phyloP scores from a whole-genome alignment of 2,888 invertebrate genomes.

The Psylliodes chrysocephalus region DNA sequence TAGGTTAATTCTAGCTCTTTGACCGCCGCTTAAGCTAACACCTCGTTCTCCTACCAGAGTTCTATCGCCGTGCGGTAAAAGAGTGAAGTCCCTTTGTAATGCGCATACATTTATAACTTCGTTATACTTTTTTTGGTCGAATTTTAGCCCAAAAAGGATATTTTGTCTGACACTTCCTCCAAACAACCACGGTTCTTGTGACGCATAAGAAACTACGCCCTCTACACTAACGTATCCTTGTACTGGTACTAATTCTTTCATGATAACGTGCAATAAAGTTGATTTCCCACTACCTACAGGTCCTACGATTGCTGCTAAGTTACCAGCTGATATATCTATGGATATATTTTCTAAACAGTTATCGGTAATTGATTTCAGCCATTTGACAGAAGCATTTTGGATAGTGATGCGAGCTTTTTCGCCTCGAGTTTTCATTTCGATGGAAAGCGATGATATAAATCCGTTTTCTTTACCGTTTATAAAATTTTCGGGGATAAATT shows the following conservation, averaged over 20 bases:
- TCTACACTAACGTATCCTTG: constrained; percentile 64
- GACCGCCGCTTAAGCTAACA: constrained; percentile 79
- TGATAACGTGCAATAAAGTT: constrained; percentile 66
- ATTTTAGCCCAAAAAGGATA: constrained; percentile 85
- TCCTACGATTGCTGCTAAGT: constrained; percentile 66
- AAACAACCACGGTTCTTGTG: constrained; percentile 88
- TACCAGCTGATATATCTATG: constrained; percentile 29
- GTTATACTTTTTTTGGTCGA: constrained; percentile 73
- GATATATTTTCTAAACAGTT: constrained; percentile 37
- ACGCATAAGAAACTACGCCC: constrained; percentile 62
- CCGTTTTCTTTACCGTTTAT: constrained; percentile 6
- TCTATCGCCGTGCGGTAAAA: constrained; percentile 81
- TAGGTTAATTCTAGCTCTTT: constrained; percentile 86
- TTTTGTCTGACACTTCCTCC: constrained; percentile 89
- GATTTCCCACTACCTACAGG: constrained; percentile 74
- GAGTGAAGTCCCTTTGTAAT: constrained; percentile 75
- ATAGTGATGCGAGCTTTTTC: neutral
- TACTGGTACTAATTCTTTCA: constrained; percentile 77
- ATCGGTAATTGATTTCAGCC: constrained; percentile 36
- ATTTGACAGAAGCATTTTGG: constrained; percentile 42
- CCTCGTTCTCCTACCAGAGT: constrained; percentile 82
- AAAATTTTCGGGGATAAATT: neutral
- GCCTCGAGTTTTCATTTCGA: constrained; percentile 1
- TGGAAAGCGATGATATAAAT: constrained; percentile 65
- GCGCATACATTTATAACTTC: constrained; percentile 76